Conservation (phyloP, 2,888 invertebrate species). For the Oithona nana region DNA sequence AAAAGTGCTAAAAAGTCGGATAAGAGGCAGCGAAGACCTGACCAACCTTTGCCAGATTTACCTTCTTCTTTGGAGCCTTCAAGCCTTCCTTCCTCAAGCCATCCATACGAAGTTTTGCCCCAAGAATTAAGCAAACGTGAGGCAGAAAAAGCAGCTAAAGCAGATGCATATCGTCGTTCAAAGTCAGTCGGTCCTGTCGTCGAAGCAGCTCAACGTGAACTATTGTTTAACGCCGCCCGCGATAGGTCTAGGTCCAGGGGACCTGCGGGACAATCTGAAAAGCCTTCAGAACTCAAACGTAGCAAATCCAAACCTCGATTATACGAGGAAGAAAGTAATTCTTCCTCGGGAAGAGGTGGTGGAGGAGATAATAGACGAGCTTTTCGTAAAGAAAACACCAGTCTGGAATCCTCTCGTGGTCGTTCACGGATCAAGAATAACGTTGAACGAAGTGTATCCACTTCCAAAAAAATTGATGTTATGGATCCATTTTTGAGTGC, state of each 20-base stretch:
- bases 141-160: neutral
- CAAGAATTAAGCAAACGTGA: no score
- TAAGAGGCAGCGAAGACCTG: neutral
- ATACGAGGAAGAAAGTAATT: neutral
- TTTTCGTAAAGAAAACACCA: neutral
- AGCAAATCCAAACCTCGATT: neutral
- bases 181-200: constrained; percentile 2
- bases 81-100: neutral
- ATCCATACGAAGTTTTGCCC: neutral
- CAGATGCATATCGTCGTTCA: neutral
- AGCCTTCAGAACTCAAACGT: neutral
- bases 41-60: neutral
- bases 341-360: no score
- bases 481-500: neutral
- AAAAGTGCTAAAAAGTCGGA: neutral
- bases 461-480: neutral
- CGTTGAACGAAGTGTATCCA: neutral
- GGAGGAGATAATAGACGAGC: neutral
- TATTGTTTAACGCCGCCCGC: neutral
- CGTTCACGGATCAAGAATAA: neutral
- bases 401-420: neutral
- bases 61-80: neutral
- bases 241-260: neutral
- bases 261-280: neutral
- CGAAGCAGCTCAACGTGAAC: neutral